A percentile compares a stretch with the other conserved stretches of the same genome.
Evolutionary conservation across 1,140 invertebrate genomes (phyloP).

Genomic region (Heliconius himera): DNA sequence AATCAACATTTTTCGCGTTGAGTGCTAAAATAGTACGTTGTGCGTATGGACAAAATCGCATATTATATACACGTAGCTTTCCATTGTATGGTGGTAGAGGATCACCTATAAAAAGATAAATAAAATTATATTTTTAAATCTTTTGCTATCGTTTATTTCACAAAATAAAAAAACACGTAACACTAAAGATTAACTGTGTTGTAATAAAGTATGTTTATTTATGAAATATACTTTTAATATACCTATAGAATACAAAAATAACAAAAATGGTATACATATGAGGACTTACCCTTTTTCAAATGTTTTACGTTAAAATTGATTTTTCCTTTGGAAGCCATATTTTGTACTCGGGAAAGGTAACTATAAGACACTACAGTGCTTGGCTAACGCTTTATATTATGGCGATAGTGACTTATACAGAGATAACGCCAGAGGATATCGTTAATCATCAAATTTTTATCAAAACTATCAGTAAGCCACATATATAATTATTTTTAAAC

Average conservation of each 20-base stretch:
- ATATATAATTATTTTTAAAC: background rate
- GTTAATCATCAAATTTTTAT: background rate
- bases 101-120: constrained; percentile 61
- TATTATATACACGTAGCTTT: constrained; percentile 82
- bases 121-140: background rate
- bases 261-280: background rate
- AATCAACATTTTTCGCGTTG: constrained; percentile 92
- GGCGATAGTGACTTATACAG: background rate
- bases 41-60: constrained; percentile 94
- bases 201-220: background rate
- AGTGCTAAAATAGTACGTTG: constrained; percentile 92
- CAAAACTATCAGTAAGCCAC: background rate
- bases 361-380: background rate
- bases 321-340: constrained; percentile 14
- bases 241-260: background rate
- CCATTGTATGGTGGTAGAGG: constrained; percentile 80
- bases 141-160: too few species aligned
- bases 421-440: background rate
- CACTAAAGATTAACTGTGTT: background rate
- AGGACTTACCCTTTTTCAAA: constrained; percentile 18
- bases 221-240: background rate
- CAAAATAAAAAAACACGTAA: constrained; percentile 5
- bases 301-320: constrained; percentile 27
- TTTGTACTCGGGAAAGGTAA: background rate
- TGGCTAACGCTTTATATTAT: constrained; percentile 22